Base-by-base conservation (phyloP, 1,140 invertebrate genomes). In the Cotesia chilonis region DNA sequence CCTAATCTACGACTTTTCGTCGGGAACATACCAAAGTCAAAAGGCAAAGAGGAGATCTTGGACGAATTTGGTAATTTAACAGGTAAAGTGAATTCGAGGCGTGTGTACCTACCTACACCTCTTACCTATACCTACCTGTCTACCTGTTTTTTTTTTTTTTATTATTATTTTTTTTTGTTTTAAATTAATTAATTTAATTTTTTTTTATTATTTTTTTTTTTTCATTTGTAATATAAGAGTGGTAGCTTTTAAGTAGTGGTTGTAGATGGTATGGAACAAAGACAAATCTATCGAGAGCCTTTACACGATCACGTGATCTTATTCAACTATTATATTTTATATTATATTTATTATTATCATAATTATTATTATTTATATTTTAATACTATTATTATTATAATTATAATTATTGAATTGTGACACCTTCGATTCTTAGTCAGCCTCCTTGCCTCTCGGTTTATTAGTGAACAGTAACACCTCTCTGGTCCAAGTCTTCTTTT, bases 1-100 rank as follows among this genome's bases (percentile, higher is more conserved):
- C 96, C 97, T 90, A 99, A 99, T 92, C 95, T 98, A 89, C 96
- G 97, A 91, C 95, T 99, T 92, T 99, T 99, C 93, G 95, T 99
- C 91, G 98, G 98, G 90, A 99, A 99, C 93, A 99, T 99, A 94
- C 98, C 98, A 92, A 99, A 99, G 93, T 98, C 95, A 91, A 99
- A 99, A 94, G 95, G 96, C 91, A 98, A 97, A 96, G 96, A 99
- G 91, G 97, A 99, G 93, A 99, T 99, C 91, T 93, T 97, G 92
- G 96, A 98, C 91, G 98, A 99, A 93, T 98, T 99, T 94, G 93
- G 94, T 94, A 99, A 98, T 96, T 94, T 97, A 92, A 96, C 97
- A 97, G 96, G 97, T 99, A 96, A 96, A 91, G 92, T 92, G 90
- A 89, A 89, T 88, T 89, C 89, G 89, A 90, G 86, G 86, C 84